Percentiles rank a stretch among this genome's conserved stretches.
Evolutionary conservation across 2,113 vertebrate species (phyloP).

Genomic region (Ammodytes marinus): DNA sequence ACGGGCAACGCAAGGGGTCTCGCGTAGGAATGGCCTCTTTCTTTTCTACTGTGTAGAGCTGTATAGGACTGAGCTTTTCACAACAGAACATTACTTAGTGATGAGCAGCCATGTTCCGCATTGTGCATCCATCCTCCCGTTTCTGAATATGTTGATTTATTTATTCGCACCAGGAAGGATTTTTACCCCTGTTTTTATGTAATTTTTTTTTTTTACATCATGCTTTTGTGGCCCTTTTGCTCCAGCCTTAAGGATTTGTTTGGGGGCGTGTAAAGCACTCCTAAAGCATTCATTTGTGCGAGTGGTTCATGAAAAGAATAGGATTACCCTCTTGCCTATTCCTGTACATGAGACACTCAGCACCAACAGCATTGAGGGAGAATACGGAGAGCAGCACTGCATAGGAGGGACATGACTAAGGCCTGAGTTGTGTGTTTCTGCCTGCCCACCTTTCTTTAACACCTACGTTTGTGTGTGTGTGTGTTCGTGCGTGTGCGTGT

Average conservation of each 20-base stretch:
- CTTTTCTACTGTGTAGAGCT: not conserved
- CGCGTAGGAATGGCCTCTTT: slow-evolving; percentile 10
- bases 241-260: slow-evolving; percentile 11
- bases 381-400: slow-evolving; percentile 34
- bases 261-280: slow-evolving; percentile 12
- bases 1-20: slow-evolving; percentile 9
- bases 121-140: slow-evolving; percentile 30
- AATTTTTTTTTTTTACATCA: slow-evolving; percentile 3
- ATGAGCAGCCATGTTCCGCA: slow-evolving; percentile 22
- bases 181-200: not conserved
- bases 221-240: slow-evolving; percentile 5
- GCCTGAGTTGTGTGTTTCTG: slow-evolving; percentile 46
- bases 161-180: slow-evolving; percentile 22
- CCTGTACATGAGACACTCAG: not conserved
- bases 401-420: slow-evolving; percentile 52
- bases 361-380: slow-evolving; percentile 10
- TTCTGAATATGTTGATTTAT: slow-evolving; percentile 44
- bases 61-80: slow-evolving; percentile 17
- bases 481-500: slow-evolving; percentile 20
- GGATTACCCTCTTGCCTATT: not conserved
- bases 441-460: slow-evolving; percentile 39
- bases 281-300: slow-evolving; percentile 19
- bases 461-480: slow-evolving; percentile 21
- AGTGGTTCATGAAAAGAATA: slow-evolving; percentile 11
- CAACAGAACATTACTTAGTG: slow-evolving; percentile 30